Evolutionary conservation across 2,888 invertebrate genomes (phyloP).

Genomic region (Branchellion lobata): DNA sequence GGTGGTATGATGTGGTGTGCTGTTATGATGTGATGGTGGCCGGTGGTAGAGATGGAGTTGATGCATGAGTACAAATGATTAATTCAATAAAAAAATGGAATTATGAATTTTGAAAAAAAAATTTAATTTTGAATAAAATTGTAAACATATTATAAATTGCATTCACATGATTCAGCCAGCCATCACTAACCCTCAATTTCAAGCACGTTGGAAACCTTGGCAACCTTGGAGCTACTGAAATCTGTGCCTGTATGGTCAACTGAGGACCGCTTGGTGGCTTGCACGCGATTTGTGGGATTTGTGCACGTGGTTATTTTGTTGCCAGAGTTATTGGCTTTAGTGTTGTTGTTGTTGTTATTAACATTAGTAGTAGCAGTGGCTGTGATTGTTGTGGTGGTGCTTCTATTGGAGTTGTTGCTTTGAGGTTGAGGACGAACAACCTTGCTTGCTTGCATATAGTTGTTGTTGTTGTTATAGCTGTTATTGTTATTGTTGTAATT

Average conservation of each 20-base stretch:
- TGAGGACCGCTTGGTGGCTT: slow-evolving; percentile 67
- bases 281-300: slow-evolving; percentile 65
- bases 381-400: no score
- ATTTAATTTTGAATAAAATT: no score
- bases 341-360: slow-evolving; percentile 1
- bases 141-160: no score
- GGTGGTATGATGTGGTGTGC: not conserved
- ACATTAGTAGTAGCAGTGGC: no score
- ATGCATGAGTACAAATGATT: no score
- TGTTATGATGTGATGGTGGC: not conserved
- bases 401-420: not conserved
- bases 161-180: no score
- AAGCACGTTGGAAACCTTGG: slow-evolving; percentile 42
- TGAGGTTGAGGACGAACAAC: not conserved
- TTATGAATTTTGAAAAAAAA: no score
- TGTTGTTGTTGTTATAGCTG: slow-evolving; percentile 10
- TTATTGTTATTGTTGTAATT: no score
- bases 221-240: slow-evolving; percentile 51
- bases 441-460: slow-evolving; percentile 3
- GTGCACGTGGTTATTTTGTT: slow-evolving; percentile 63
- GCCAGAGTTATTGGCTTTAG: not conserved
- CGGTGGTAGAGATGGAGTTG: no score
- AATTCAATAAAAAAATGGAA: no score
- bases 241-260: slow-evolving; percentile 51
- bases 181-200: slow-evolving; percentile 32